Evolutionary conservation across 2,113 vertebrate genomes (phyloP), one percentile per base, ranked within the genome.

Genomic region (Emydocephalus ijimae): DNA sequence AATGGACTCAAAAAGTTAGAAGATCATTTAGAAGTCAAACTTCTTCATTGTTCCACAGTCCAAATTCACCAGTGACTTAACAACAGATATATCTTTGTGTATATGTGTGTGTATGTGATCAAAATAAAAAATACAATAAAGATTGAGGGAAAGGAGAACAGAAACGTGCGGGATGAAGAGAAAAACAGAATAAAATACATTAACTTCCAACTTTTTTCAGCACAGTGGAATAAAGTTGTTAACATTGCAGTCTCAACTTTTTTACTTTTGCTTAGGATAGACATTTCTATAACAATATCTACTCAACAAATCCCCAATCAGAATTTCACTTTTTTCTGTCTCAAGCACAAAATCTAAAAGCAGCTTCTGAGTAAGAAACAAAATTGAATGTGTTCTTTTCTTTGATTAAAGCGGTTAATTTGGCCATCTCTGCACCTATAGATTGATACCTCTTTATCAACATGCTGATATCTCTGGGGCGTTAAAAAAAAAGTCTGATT

Each of bases 21-120:
- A 56, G 43, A 91, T 92, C 91, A 95, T 96, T 95, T 92, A 93
- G 94, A 92, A 55, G 55, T 87, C 59, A 92, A 89, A 21, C 29
- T 43, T 85, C 55, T 50, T 69, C 56, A 45, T 85, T 29, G 34
- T 18, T 86, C 39, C 57, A 93, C 90, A 87, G 85, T 92, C 94
- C 24, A 87, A 88, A 85, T 85, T 95, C 89, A 92, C 45, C 92
- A 74, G 88, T 93, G 89, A 90, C 92, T 92, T 90, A 91, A 85
- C 93, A 55, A 0, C 91, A 34, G n/a, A 69, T 2, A 15, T 12
- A 10, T 64, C 61, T 64, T 59, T 64, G 61, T 64, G 26, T 12
- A 11, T 64, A 3, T 61, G 59, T 61, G 3, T 61, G 59, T 61
- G 24, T 26, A n/a, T n/a, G 11, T n/a, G 61, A 64, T n/a, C 29